A percentile compares a stretch with the other conserved stretches of the same genome.
Evolutionary conservation across 2,888 invertebrate genomes (phyloP).

Genomic region (Masnerella sp.): DNA sequence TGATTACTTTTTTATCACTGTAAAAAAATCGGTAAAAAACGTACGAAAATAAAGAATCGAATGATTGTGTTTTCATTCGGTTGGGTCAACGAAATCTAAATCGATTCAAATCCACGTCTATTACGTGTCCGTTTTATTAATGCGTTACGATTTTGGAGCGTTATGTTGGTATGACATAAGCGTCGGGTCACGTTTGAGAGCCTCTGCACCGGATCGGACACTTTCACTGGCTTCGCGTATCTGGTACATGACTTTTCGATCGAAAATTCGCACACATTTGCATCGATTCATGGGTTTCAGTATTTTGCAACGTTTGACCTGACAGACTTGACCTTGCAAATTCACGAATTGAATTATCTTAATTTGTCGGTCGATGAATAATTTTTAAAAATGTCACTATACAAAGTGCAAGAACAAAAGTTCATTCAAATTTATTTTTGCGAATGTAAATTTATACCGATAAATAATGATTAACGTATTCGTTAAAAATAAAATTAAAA

Average conservation of each 20-base stretch:
- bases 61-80: slow-evolving; percentile 5
- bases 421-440: too few relatives aligned
- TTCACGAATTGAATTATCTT: too few relatives aligned
- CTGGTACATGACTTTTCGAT: slow-evolving; percentile 49
- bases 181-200: slow-evolving; percentile 62
- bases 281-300: too few relatives aligned
- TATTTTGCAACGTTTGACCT: background rate
- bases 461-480: too few relatives aligned
- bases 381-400: too few relatives aligned
- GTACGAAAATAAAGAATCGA: background rate
- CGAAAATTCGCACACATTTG: too few relatives aligned
- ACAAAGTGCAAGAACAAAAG: too few relatives aligned
- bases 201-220: slow-evolving; percentile 66
- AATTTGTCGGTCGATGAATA: too few relatives aligned
- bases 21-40: background rate
- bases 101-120: slow-evolving; percentile 35
- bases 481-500: too few relatives aligned
- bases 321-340: background rate
- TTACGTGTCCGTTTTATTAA: slow-evolving; percentile 33
- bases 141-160: slow-evolving; percentile 30
- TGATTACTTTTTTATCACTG: background rate
- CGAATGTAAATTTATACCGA: too few relatives aligned
- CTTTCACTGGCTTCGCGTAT: slow-evolving; percentile 71
- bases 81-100: slow-evolving; percentile 43
- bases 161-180: slow-evolving; percentile 64